Base-by-base conservation (phyloP, 2,888 invertebrate genomes). In the Xestoiulus laeticollis region DNA sequence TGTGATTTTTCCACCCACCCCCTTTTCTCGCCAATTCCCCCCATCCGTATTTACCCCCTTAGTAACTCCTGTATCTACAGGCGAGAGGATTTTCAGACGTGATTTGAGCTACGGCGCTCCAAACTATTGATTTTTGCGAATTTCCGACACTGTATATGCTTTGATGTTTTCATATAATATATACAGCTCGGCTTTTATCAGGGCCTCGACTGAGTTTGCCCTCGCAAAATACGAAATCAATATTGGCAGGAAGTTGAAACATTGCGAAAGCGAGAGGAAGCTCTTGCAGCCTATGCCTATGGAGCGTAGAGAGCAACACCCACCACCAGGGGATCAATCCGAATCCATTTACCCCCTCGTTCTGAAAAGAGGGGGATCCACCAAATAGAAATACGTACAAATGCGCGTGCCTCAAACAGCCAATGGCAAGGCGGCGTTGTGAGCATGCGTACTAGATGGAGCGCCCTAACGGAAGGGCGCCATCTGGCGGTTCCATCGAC, bases 51-150 rank as follows among this genome's bases (percentile, higher is more conserved):
- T 68, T 68, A 68, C 68, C 68, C 68, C 68, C 68, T 68, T 68
- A 68, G 68, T 68, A 68, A 68, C 68, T 68, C 68, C 68, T 68
- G 68, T 68, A 68, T 68, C 68, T 68, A 68, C 68, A 68, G 68
- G 26, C 26, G 68, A 68, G 68, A 68, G 68, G 68, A 68, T 68
- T 48, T 48, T 68, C 10, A 68, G 68, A 68, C 68, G 68, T 68
- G 68, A 68, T 68, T 68, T 68, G 68, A 68, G 68, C 68, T 68
- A 68, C 68, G 59, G 59, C 59, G 59, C 59, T 59, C 59, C 59
- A 59, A 59, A 59, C 59, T 68, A 68, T 68, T 68, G 68, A 68
- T 68, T 68, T 68, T 68, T 12, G 68, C 26, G 68, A 68, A 68
- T 68, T 68, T 68, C 68, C 68, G 68, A 68, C 68, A 68, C 68